A percentile compares a stretch with the other conserved stretches of the same genome.
These are phyloP conservation scores for Arvicanthis niloticus DNA, from an alignment of 2,113 vertebrate genomes.

Conservation along the genomic window DNA sequence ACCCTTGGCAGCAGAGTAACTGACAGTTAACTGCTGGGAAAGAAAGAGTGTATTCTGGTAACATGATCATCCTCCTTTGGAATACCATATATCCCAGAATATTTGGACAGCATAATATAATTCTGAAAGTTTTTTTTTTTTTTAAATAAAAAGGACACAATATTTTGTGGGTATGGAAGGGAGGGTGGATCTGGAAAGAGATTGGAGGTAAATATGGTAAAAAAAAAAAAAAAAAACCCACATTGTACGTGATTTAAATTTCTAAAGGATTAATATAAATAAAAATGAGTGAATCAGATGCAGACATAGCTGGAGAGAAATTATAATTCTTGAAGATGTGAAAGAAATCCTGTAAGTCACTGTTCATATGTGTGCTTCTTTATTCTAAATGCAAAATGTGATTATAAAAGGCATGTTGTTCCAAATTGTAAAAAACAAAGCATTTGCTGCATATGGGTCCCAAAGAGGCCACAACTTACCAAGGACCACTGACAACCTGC, in stretches of 20 bases:
- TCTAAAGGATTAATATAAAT: background rate
- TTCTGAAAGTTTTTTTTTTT: background rate
- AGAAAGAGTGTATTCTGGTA: background rate
- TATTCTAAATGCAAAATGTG: background rate
- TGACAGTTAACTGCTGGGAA: background rate
- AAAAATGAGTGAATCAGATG: background rate
- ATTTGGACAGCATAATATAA: background rate
- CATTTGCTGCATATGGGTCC: background rate
- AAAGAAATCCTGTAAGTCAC: background rate
- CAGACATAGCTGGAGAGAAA: background rate
- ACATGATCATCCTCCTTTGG: background rate
- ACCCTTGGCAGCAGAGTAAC: background rate
- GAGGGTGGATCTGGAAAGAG: background rate
- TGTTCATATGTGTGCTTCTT: background rate
- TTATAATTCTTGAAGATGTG: background rate
- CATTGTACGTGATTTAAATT: background rate
- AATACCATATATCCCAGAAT: background rate
- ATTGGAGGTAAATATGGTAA: background rate
- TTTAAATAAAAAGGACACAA: background rate
- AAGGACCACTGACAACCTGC: background rate
- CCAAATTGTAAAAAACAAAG: background rate
- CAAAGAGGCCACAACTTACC: background rate
- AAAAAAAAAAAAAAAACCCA: background rate
- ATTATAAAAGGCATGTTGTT: background rate
- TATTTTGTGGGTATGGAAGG: background rate